Base-by-base conservation (phyloP, 2,113 vertebrate genomes). In the Crocuta crocuta region DNA sequence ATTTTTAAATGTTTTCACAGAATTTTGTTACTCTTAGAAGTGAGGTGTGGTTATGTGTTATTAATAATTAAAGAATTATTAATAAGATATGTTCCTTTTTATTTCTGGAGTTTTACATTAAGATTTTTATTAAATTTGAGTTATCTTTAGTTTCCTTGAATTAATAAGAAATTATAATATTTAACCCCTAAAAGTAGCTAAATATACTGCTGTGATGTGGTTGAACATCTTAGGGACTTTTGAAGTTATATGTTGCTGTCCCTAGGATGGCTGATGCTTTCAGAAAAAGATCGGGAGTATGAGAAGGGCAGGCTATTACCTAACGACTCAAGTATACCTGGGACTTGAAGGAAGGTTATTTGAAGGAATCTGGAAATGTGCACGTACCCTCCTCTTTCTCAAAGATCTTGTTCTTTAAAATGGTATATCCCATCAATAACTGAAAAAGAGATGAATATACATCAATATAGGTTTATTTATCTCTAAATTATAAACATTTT, bases 401-500 rank as follows among this genome's bases (percentile, higher is more conserved):
- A 43, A 86, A 70, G 10, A 85, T 58, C 39, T 70, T 79, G 15
- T 83, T 79, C 13, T 83, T 79, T 39, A 79, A 73, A 63, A 71
- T 24, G 43, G n/a, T 53, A 28, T 76, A 13, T 43, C 33, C 39
- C 15, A 2, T 89, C 71, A 92, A 10, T 89, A 81, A 93, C 35
- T 39, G 68, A 63, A 63, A 80, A 55, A 33, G n/a, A 63, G 53
- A 53, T n/a, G n/a, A 80, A 16, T 39, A 50, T 0, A 12, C 45
- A 15, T 68, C 33, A n/a, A 6, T 61, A 13, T 10, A 76, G 21
- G 11, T 87, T 82, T 93, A 70, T 74, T 50, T 91, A 58, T 76
- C 17, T 94, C 66, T 61, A 93, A 94, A 45, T 97, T 74, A 31
- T 68, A 73, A 84, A 81, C 10, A 80, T 90, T 93, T 81, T 48